Evolutionary conservation across 2,888 invertebrate genomes (phyloP).

Genomic region (Mongoloraphidia duomilia): DNA sequence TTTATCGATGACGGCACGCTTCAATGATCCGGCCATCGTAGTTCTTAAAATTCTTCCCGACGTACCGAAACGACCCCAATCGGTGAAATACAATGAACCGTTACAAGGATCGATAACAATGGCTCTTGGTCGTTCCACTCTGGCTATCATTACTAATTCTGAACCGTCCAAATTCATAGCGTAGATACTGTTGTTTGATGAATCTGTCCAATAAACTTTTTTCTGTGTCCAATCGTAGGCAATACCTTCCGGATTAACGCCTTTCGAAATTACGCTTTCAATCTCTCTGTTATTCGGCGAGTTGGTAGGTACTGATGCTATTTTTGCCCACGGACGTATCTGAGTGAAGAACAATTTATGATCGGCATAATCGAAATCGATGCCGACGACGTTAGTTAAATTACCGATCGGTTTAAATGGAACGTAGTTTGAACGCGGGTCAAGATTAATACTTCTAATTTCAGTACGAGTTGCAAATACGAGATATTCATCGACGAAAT

Average conservation of each 20-base stretch:
- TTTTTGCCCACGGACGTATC: constrained; percentile 80
- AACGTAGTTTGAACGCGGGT: constrained; percentile 62
- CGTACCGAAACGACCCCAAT: constrained; percentile 88
- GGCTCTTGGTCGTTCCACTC: constrained; percentile 85
- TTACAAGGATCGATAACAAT: constrained; percentile 95
- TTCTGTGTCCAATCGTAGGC: constrained; percentile 97
- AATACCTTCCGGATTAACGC: constrained; percentile 85
- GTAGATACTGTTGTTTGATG: constrained; percentile 85
- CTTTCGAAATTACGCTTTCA: constrained; percentile 55
- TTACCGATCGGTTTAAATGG: constrained; percentile 79
- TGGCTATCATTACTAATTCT: constrained; percentile 79
- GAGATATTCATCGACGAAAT: constrained; percentile 73
- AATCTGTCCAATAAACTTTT: constrained; percentile 96
- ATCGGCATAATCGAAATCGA: constrained; percentile 88
- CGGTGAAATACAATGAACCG: constrained; percentile 88
- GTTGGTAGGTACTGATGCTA: constrained; percentile 64
- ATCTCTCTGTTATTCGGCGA: constrained; percentile 48
- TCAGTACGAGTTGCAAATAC: constrained; percentile 91
- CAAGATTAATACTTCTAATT: constrained; percentile 79
- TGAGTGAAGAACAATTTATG: constrained; percentile 84
- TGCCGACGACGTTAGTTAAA: constrained; percentile 83
- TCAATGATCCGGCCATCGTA: constrained; percentile 91
- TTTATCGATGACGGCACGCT: constrained; percentile 74
- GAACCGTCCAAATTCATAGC: constrained; percentile 85
- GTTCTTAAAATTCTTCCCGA: constrained; percentile 88